Conservation (phyloP, 2,113 vertebrate species). For the Lates calcarifer region DNA sequence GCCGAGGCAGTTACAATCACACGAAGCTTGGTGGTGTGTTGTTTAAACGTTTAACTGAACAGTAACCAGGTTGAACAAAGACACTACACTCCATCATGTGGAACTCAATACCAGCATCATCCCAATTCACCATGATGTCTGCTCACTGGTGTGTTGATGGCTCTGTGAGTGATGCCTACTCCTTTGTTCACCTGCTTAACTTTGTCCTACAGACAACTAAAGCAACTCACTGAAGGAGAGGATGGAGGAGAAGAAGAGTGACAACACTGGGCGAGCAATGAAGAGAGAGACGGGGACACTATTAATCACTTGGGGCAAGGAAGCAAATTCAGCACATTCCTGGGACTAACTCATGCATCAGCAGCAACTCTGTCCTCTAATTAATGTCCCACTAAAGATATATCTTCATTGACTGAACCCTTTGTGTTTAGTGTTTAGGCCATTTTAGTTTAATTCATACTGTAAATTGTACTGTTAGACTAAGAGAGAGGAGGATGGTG, state of each 20-base stretch:
- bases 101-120: neutral
- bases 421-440: neutral
- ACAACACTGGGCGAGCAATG: conserved; percentile 8
- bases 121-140: conserved; percentile 7
- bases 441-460: neutral
- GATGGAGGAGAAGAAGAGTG: neutral
- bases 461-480: neutral
- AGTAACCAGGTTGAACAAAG: neutral
- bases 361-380: conserved; percentile 3
- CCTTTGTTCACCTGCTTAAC: conserved; percentile 42
- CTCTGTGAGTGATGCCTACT: conserved; percentile 37
- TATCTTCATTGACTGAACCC: neutral
- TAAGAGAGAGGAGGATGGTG: neutral
- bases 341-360: conserved; percentile 22
- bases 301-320: conserved; percentile 31
- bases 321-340: conserved; percentile 37
- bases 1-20: neutral
- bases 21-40: neutral
- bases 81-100: neutral
- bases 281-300: neutral
- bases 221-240: conserved; percentile 1
- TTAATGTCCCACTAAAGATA: conserved; percentile 2
- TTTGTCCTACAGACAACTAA: conserved; percentile 27
- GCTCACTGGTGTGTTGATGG: conserved; percentile 14
- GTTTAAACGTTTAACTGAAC: neutral